Conservation (phyloP, 2,888 invertebrate species). For the Oegoconia quadripuncta region DNA sequence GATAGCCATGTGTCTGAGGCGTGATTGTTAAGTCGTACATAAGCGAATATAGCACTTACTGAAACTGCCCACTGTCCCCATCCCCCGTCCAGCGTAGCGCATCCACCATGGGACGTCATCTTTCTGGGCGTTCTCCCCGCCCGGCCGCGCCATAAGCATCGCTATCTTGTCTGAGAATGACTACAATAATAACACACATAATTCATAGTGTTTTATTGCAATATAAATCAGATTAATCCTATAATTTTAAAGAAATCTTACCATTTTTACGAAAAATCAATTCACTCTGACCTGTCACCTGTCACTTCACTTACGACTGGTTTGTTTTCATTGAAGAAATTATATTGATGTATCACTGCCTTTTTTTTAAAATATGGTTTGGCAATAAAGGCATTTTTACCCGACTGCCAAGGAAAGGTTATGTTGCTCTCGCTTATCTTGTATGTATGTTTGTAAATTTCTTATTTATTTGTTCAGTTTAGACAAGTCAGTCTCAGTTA, state of each 20-base stretch:
- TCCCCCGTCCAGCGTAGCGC: constrained; percentile 89
- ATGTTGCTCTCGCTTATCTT: too few species aligned
- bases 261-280: constrained; percentile 75
- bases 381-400: background rate
- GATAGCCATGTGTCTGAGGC: background rate
- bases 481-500: too few species aligned
- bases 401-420: background rate
- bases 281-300: constrained; percentile 63
- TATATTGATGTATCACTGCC: too few species aligned
- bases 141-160: constrained; percentile 89
- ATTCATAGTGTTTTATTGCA: constrained; percentile 20
- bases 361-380: too few species aligned
- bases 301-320: too few species aligned
- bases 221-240: constrained; percentile 21
- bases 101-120: constrained; percentile 94
- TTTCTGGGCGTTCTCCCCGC: constrained; percentile 86
- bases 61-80: constrained; percentile 91
- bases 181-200: constrained; percentile 65
- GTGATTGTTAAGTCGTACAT: background rate
- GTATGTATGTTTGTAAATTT: too few species aligned
- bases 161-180: constrained; percentile 89
- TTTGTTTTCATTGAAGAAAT: too few species aligned
- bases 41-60: constrained; percentile 79
- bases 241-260: constrained; percentile 48
- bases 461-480: too few species aligned